Conservation (phyloP, 2,797 vertebrate genomes). For the Crypturellus tataupa region DNA sequence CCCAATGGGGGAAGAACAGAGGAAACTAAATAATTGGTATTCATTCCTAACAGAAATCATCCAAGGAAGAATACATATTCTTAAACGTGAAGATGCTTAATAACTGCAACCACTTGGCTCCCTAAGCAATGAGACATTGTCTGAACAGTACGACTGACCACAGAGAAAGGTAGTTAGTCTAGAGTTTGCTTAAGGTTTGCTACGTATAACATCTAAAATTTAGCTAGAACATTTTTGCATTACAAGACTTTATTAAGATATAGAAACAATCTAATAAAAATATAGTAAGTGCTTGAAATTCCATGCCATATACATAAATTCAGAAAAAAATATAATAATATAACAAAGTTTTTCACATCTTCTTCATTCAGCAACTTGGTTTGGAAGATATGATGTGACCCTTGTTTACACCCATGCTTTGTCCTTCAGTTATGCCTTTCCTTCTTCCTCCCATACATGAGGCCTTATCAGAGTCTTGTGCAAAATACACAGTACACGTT, state of each 20-base stretch:
- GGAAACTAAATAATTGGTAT: neutral
- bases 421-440: neutral
- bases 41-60: neutral
- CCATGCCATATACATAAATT: neutral
- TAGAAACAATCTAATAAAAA: neutral
- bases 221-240: neutral
- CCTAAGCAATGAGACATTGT: neutral
- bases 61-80: neutral
- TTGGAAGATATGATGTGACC: neutral
- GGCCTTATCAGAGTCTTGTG: neutral
- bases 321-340: neutral
- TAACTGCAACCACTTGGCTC: neutral
- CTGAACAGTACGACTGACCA: neutral
- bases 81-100: neutral
- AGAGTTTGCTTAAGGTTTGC: neutral
- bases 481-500: fast-evolving
- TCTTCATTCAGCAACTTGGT: neutral
- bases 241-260: neutral
- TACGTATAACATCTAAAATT: neutral
- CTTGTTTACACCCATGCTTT: fast-evolving
- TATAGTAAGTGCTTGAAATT: neutral
- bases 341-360: neutral
- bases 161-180: neutral
- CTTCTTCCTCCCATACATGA: neutral
- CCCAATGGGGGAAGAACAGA: neutral